These are phyloP conservation scores for Aptenodytes forsteri DNA, from an alignment of 2,113 vertebrate species.

Conservation along the genomic window DNA sequence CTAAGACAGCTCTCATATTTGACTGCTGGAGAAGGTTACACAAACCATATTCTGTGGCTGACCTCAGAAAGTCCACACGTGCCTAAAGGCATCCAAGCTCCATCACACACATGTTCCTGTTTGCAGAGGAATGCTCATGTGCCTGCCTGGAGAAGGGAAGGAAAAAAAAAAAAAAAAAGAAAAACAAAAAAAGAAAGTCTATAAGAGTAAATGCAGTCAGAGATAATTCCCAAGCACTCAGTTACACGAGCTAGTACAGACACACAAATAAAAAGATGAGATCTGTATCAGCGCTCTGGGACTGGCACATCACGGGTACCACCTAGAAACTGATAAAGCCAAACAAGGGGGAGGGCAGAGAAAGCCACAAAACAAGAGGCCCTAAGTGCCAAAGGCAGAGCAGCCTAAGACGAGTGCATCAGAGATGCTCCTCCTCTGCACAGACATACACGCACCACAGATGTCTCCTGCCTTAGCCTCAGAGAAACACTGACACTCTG, in stretches of 20 bases:
- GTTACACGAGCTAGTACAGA: not conserved
- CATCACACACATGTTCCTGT: not conserved
- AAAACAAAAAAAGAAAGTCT: not conserved
- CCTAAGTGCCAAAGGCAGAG: not conserved
- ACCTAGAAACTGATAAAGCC: not conserved
- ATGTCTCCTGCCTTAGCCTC: not conserved
- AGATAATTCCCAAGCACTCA: not conserved
- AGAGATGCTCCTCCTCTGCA: not conserved
- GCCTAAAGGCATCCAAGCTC: not conserved
- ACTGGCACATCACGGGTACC: not conserved
- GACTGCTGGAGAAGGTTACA: not conserved
- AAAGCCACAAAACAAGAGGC: not conserved
- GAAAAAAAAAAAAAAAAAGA: not conserved
- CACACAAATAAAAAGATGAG: not conserved
- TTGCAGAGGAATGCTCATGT: not conserved
- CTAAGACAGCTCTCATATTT: not conserved
- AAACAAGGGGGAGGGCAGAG: not conserved
- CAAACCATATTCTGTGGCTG: not conserved
- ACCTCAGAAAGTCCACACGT: accelerated
- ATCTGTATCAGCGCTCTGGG: not conserved
- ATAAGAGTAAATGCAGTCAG: not conserved
- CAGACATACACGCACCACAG: not conserved
- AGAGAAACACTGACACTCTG: not conserved
- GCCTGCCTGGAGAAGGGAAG: not conserved
- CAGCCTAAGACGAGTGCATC: not conserved